Evolutionary conservation across 2,888 invertebrate genomes (phyloP), one percentile per base, ranked within the genome.

Genomic region (Meghimatium bilineatum): DNA sequence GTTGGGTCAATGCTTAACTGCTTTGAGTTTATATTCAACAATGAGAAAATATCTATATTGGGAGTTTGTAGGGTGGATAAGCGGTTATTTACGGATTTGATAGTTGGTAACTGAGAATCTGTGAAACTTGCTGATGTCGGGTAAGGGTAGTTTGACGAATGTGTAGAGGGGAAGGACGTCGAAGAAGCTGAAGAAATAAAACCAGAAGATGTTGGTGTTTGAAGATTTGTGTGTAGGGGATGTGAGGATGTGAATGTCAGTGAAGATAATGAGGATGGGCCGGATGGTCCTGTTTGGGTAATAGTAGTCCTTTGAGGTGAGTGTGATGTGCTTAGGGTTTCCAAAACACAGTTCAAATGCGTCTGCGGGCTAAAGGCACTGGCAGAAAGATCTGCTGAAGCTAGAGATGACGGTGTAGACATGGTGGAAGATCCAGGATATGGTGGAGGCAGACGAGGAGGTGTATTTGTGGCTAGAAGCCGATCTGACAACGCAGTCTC

Each of bases 391-490:
- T 84, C 85, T 32, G 78, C 67, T 20, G 78, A 85, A 49, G 83
- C 76, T 34, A 88, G 86, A 49, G 89, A 87, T 71, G 87, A 88
- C 23, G 84, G 84, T 81, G 86, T 49, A 79, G 82, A 76, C 63
- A 87, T 77, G 36, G 83, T 67, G 49, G 86, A 77, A 38, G 85
- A 78, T 2, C 87, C 87, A 66, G 87, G 87, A 44, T 87, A 86
- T 20, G 88, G 87, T 44, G 88, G 88, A 20, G 87, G 88, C 26
- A 86, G 76, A 20, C 84, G 72, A 32, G 85, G 85, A 32, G 86
- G 85, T 1, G 84, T 84, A 36, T 84, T 80, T 0, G 80, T 52
- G 10, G 76, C 44, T 60, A 80, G 29, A 1, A 80, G 84, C 23
- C 80, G 66, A 26, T 77, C 78, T 3, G 84, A 75, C 60, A 75